phyloP scores from a whole-genome alignment of 1,140 invertebrate species.

The Sipha flava region DNA sequence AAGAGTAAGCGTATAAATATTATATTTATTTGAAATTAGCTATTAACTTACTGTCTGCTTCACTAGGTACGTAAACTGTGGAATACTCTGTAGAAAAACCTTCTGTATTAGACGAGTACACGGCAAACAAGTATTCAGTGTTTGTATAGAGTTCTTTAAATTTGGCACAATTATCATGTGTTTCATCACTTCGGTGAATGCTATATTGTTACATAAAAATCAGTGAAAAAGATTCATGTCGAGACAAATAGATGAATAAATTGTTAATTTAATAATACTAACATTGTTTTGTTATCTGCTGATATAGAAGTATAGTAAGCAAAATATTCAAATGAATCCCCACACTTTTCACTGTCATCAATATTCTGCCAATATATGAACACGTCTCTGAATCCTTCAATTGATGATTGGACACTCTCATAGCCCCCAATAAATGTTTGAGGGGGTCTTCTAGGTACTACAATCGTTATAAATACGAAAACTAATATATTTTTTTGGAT shows the following conservation, averaged over 20 bases:
- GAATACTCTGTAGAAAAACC: conserved; percentile 51
- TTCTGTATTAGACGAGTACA: conserved; percentile 50
- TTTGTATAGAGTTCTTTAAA: conserved; percentile 47
- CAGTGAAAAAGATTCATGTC: not conserved
- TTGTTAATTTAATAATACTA: not conserved
- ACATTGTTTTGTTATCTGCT: not conserved
- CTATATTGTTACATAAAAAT: not conserved
- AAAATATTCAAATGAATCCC: conserved; percentile 46
- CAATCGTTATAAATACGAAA: too few species aligned
- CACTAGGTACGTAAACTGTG: conserved; percentile 52
- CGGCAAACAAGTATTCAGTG: conserved; percentile 47
- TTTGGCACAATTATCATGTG: conserved; percentile 47
- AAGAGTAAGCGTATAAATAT: not conserved
- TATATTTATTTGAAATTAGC: not conserved
- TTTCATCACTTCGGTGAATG: not conserved
- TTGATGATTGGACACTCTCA: conserved; percentile 47
- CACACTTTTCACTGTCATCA: conserved; percentile 52
- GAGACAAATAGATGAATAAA: not conserved
- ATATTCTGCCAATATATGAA: conserved; percentile 64
- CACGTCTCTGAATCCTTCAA: conserved; percentile 45
- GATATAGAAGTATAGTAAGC: conserved; percentile 39
- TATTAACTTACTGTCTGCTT: conserved; percentile 47
- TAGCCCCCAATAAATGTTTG: conserved; percentile 57
- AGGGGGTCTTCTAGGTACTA: conserved; percentile 53
- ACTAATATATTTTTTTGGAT: too few species aligned